These are phyloP conservation scores for Drosophila crucigera DNA, from an alignment of 2,888 invertebrate genomes.

Conservation along the genomic window DNA sequence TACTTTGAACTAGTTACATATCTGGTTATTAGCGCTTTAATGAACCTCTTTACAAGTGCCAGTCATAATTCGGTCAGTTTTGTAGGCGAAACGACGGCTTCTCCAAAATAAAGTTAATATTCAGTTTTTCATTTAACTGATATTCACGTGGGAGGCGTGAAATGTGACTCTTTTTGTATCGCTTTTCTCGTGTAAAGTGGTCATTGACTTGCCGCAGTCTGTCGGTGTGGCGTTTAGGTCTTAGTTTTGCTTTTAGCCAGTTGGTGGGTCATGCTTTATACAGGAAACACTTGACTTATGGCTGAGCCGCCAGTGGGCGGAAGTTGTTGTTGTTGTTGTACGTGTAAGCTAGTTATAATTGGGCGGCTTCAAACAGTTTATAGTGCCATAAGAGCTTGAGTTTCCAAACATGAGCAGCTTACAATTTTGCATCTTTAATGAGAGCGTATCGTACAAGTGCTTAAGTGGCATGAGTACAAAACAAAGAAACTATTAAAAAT, in stretches of 20 bases:
- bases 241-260: slow-evolving; percentile 20
- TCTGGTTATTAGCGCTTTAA: slow-evolving; percentile 69
- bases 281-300: slow-evolving; percentile 44
- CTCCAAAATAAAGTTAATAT: slow-evolving; percentile 39
- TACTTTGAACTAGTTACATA: slow-evolving; percentile 50
- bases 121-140: slow-evolving; percentile 30
- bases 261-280: slow-evolving; percentile 44
- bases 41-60: slow-evolving; percentile 71
- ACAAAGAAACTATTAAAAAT: not conserved
- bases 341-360: slow-evolving; percentile 23
- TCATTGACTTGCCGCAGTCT: slow-evolving; percentile 38
- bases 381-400: not conserved
- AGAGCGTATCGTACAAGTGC: not conserved
- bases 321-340: not conserved
- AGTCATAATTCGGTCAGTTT: slow-evolving; percentile 51
- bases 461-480: not conserved
- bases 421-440: slow-evolving; percentile 2
- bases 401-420: slow-evolving; percentile 2
- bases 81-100: slow-evolving; percentile 11
- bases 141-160: slow-evolving; percentile 71
- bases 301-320: slow-evolving; percentile 24
- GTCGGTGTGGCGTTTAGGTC: slow-evolving; percentile 6
- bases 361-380: slow-evolving; percentile 8
- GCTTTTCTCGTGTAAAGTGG: slow-evolving; percentile 39
- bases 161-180: slow-evolving; percentile 37